Evolutionary conservation across 2,113 vertebrate species (phyloP), one percentile per base, ranked within the genome.

Genomic region (Indri indri): DNA sequence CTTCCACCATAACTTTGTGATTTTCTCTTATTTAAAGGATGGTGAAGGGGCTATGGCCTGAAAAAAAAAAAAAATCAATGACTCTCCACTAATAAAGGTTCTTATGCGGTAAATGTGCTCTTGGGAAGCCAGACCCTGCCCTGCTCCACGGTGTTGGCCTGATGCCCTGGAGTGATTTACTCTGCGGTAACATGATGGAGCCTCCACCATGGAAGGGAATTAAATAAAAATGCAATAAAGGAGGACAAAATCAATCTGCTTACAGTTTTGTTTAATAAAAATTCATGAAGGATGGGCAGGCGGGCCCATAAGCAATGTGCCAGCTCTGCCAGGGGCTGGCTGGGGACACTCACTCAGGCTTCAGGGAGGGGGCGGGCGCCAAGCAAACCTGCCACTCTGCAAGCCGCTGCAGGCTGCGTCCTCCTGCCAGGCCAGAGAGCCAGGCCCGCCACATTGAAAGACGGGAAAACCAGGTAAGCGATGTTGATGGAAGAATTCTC

Each of bases 181-280:
- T 97, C 98, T 82, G 2, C 97, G 97, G 98, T 98, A 99, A 98
- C 98, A 98, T 98, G 98, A 99, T 99, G 98, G 98, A 99, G 98
- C 97, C 98, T 98, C 98, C 89, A 97, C 98, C 98, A 99, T 98
- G 98, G 98, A 99, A 99, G 99, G 99, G 99, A 99, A 99, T 99
- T 99, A 99, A 99, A 99, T 99, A 99, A 99, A 99, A 99, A 99
- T 99, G 99, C 99, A 99, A 99, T 99, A 99, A 99, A 99, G 99
- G 99, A 99, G 99, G 99, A 99, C 99, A 99, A 99, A 99, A 99
- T 99, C 99, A 99, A 99, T 99, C 99, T 99, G 99, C 99, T 99
- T 99, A 99, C 99, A 99, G 99, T 99, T 99, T 99, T 99, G 99
- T 99, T 99, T 99, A 99, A 99, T 99, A 99, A 99, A 99, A 99